Percentiles rank a stretch among this genome's conserved stretches.
Conservation (phyloP, 2,888 invertebrate genomes). For the Disparrhopalites patrizii region DNA sequence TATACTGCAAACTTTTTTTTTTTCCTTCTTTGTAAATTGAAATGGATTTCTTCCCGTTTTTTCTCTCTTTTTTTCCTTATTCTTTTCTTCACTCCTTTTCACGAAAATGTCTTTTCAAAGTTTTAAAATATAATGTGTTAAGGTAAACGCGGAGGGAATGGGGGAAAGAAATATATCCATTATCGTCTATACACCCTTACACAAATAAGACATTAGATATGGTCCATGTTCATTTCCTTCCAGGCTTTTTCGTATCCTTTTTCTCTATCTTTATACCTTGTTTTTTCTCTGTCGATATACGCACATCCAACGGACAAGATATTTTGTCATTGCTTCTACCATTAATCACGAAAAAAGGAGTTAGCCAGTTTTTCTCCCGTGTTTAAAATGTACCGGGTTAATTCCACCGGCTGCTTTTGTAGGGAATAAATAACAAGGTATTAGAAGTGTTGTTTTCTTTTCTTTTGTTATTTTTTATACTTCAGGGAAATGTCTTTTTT, state of each 20-base stretch:
- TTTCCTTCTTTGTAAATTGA: slow-evolving; percentile 35
- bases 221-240: slow-evolving; percentile 14
- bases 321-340: no score
- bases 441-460: no score
- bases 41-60: slow-evolving; percentile 31
- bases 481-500: no score
- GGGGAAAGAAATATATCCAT: slow-evolving; percentile 12
- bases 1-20: slow-evolving; percentile 31
- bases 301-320: no score
- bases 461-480: no score
- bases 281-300: not conserved
- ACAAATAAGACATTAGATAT: slow-evolving; percentile 18
- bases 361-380: no score
- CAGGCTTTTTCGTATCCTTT: slow-evolving; percentile 2
- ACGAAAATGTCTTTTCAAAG: slow-evolving; percentile 12
- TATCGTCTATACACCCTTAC: slow-evolving; percentile 13
- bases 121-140: slow-evolving; percentile 20
- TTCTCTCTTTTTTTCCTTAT: not conserved
- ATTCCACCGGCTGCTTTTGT: no score
- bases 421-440: no score
- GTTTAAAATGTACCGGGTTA: no score
- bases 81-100: not conserved
- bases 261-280: slow-evolving; percentile 3
- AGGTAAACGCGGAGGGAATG: no score
- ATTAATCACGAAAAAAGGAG: no score